phyloP scores from a whole-genome alignment of 2,888 invertebrate species.

The Harpalus rufipes region DNA sequence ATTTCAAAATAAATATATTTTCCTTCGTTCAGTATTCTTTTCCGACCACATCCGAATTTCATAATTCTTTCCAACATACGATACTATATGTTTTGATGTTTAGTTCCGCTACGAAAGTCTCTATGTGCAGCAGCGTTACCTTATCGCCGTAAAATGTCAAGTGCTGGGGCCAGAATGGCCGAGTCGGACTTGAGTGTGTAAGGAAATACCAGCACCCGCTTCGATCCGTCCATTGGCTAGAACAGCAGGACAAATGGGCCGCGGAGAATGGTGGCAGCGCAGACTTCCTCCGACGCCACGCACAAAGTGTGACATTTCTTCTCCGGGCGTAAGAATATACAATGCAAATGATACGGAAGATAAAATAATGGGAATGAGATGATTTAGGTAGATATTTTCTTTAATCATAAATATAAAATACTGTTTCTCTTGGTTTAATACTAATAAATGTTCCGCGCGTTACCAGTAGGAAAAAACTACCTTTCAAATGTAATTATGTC shows the following conservation, averaged over 20 bases:
- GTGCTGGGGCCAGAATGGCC: not conserved
- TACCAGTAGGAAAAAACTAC: too few relatives aligned
- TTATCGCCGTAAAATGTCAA: constrained; percentile 43
- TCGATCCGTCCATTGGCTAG: constrained; percentile 9
- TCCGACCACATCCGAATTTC: too few relatives aligned
- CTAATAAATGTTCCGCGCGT: too few relatives aligned
- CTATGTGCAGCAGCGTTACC: not conserved
- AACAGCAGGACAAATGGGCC: constrained; percentile 33
- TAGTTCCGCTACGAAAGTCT: not conserved
- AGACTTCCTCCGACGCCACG: not conserved
- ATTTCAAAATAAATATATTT: too few relatives aligned
- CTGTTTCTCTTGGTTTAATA: too few relatives aligned
- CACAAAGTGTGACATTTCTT: constrained; percentile 11
- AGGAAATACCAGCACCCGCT: constrained; percentile 24
- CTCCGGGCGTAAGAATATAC: not conserved
- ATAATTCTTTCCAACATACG: too few relatives aligned
- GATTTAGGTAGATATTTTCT: too few relatives aligned
- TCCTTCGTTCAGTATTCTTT: too few relatives aligned
- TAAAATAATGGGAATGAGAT: not conserved
- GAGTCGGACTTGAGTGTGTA: constrained; percentile 16
- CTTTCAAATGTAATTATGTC: too few relatives aligned
- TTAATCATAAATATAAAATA: too few relatives aligned
- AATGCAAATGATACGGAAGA: not conserved
- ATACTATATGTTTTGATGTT: too few relatives aligned
- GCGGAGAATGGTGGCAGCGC: constrained; percentile 44